Base-by-base conservation (phyloP, 2,113 vertebrate species). In the Edolisoma coerulescens region DNA sequence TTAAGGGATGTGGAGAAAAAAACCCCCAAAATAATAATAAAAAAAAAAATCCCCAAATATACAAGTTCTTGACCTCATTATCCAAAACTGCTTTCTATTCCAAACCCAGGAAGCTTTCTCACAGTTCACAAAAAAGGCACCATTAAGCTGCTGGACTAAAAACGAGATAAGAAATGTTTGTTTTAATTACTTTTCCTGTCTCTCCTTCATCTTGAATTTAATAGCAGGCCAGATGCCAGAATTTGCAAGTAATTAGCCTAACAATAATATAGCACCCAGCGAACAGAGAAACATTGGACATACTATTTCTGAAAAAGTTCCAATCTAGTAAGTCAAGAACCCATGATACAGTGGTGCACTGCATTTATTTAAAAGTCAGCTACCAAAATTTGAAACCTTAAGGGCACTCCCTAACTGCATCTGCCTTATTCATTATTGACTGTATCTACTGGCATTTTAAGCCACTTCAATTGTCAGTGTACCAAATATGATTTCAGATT, bases 401-500 rank as follows among this genome's bases (percentile, higher is more conserved):
- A 73, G 53, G 45, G 68, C 57, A 68, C 7, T 49, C n/a, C 47
- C 42, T 52, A 83, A 60, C 35, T 59, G 86, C 57, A 70, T 28
- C 27, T 9, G 17, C 61, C 3, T 61, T 41, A 84, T 24, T 94
- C 54, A 45, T 92, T 95, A 95, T 9, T 89, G 89, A 47, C 74
- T 82, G 35, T 3, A 85, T n/a, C 82, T 77, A 91, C 76, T 69
- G 78, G 24, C 78, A 44, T 87, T 74, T 61, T 88, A 59, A 64
- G 85, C 26, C 52, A 84, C 60, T 84, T 86, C 52, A 13, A 53
- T 20, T 61, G 84, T 80, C 85, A 91, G 42, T n/a, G 53, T 4
- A 94, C 28, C 59, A 91, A 93, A 86, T 47, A 59, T 16, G 68
- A 76, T 53, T 73, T 45, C 32, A 16, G 47, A 93, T 92, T 5